A percentile compares a stretch with the other conserved stretches of the same genome.
These are phyloP conservation scores for Hylaeus anthracinus DNA, from an alignment of 1,140 invertebrate genomes.

Conservation along the genomic window DNA sequence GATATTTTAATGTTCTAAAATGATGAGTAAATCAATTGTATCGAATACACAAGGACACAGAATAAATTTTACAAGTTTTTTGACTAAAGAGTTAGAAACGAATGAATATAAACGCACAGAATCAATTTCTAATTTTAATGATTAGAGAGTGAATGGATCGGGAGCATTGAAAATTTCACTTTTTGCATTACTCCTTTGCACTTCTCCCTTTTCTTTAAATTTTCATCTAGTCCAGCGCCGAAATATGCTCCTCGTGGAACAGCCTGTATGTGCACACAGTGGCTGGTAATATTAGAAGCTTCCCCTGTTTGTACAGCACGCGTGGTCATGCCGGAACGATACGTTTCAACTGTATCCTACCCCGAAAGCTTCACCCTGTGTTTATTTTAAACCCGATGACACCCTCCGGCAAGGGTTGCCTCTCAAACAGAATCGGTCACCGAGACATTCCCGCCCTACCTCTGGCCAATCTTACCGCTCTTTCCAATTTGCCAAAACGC, in stretches of 20 bases:
- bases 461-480: slow-evolving; percentile 51
- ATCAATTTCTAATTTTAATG: no score
- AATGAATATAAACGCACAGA: no score
- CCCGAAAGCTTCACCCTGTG: slow-evolving; percentile 68
- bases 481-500: slow-evolving; percentile 45
- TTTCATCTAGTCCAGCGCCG: background rate
- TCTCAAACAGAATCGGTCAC: slow-evolving; percentile 78
- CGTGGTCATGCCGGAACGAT: slow-evolving; percentile 77
- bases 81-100: no score
- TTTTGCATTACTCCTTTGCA: background rate
- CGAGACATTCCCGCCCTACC: slow-evolving; percentile 69
- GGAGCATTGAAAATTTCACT: background rate
- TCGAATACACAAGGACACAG: no score
- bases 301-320: slow-evolving; percentile 76
- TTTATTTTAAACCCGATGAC: slow-evolving; percentile 73
- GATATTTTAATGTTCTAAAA: no score
- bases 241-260: slow-evolving; percentile 14
- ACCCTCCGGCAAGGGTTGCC: slow-evolving; percentile 75
- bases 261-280: slow-evolving; percentile 30
- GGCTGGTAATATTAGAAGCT: slow-evolving; percentile 75
- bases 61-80: no score
- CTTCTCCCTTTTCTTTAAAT: background rate
- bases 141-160: background rate
- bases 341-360: slow-evolving; percentile 73
- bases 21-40: no score